phyloP scores from a whole-genome alignment of 2,113 vertebrate genomes.

The Chaetops frenatus region DNA sequence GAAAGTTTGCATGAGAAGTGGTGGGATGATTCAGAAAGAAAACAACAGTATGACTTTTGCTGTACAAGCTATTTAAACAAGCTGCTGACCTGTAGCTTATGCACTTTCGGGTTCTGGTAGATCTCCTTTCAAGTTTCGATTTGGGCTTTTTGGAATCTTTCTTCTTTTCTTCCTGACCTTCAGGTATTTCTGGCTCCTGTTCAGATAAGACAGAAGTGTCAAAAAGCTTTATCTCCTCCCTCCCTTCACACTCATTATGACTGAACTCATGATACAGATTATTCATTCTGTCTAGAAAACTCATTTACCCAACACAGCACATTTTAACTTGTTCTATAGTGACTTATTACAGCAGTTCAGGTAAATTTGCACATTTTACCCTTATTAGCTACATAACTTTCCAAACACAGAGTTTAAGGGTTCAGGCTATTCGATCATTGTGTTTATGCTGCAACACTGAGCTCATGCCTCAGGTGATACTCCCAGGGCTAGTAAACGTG shows the following conservation, averaged over 20 bases:
- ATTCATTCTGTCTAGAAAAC: background rate
- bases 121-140: constrained; percentile 88
- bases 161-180: constrained; percentile 83
- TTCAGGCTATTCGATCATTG: background rate
- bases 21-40: background rate
- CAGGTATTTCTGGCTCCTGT: constrained; percentile 79
- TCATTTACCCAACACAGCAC: background rate
- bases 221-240: background rate
- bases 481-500: background rate
- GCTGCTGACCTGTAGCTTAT: constrained; percentile 92
- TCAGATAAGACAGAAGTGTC: background rate
- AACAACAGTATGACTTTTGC: background rate
- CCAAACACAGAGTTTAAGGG: background rate
- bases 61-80: background rate
- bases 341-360: background rate
- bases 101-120: constrained; percentile 89
- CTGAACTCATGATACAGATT: background rate
- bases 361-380: background rate
- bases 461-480: background rate
- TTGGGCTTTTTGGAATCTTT: constrained; percentile 90
- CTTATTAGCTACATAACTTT: background rate
- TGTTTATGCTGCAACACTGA: background rate
- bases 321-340: background rate
- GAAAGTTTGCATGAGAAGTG: background rate
- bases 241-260: background rate